phyloP scores from a whole-genome alignment of 2,888 invertebrate genomes.

The Cephus pygmeus region DNA sequence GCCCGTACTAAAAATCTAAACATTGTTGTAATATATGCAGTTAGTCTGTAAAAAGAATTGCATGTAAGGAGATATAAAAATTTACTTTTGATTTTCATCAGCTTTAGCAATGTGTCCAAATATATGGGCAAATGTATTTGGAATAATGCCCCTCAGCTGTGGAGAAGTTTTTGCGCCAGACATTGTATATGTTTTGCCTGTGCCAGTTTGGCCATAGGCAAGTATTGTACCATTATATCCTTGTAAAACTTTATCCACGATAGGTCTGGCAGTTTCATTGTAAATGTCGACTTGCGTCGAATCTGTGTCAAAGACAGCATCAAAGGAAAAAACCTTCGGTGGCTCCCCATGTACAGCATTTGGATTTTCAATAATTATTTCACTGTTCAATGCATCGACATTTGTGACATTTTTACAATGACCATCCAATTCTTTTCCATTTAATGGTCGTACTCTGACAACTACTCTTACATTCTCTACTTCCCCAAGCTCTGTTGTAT shows the following conservation, averaged over 20 bases:
- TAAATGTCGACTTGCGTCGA: constrained; percentile 95
- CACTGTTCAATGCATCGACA: constrained; percentile 81
- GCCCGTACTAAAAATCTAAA: constrained; percentile 93
- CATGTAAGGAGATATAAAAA: constrained; percentile 25
- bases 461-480: constrained; percentile 97
- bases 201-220: constrained; percentile 93
- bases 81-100: constrained; percentile 87
- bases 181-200: constrained; percentile 99
- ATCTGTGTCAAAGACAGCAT: constrained; percentile 89
- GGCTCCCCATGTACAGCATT: constrained; percentile 79
- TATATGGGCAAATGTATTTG: constrained; percentile 98
- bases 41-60: background rate
- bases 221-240: constrained; percentile 97
- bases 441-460: constrained; percentile 93
- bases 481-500: constrained; percentile 70
- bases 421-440: constrained; percentile 82
- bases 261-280: constrained; percentile 94
- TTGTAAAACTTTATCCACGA: constrained; percentile 95
- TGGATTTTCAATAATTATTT: constrained; percentile 82
- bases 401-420: constrained; percentile 79
- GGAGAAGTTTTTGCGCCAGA: constrained; percentile 89
- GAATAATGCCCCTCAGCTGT: constrained; percentile 95
- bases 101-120: constrained; percentile 98
- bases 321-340: constrained; percentile 92
- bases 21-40: constrained; percentile 18